phyloP scores from a whole-genome alignment of 2,888 invertebrate species.

The Nomada fabriciana region DNA sequence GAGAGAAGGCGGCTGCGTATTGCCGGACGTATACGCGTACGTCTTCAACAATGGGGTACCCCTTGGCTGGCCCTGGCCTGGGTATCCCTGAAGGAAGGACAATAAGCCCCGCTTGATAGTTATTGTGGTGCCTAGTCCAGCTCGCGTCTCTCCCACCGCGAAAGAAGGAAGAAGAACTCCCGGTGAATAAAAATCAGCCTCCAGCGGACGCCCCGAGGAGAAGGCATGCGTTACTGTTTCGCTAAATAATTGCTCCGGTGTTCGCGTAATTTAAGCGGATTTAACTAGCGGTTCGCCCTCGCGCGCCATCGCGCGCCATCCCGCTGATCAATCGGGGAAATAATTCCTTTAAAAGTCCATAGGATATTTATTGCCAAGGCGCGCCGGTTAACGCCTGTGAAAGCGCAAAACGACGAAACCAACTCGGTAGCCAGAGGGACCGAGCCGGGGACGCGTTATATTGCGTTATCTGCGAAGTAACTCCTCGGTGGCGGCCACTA shows the following conservation, averaged over 20 bases:
- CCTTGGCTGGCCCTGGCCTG: conserved; percentile 54
- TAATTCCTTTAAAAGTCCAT: conserved; percentile 12
- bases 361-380: conserved; percentile 33
- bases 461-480: conserved; percentile 30
- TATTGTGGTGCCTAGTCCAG: conserved; percentile 79
- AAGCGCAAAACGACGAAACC: conserved; percentile 9
- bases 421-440: neutral
- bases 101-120: conserved; percentile 82
- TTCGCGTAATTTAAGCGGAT: conserved; percentile 39
- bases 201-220: conserved; percentile 21
- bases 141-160: conserved; percentile 57
- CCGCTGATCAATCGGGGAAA: conserved; percentile 5
- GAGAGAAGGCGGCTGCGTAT: conserved; percentile 66
- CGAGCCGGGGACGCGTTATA: conserved; percentile 8
- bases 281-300: conserved; percentile 17
- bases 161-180: conserved; percentile 45
- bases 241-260: conserved; percentile 55
- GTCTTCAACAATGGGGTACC: conserved; percentile 80
- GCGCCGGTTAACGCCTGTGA: conserved; percentile 38
- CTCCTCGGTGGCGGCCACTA: conserved; percentile 15
- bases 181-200: conserved; percentile 49
- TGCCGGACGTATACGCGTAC: conserved; percentile 72
- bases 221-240: conserved; percentile 42
- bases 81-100: conserved; percentile 82
- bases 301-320: too few species aligned